These are phyloP conservation scores for Agrotis puta DNA, from an alignment of 2,888 invertebrate genomes.

Conservation along the genomic window DNA sequence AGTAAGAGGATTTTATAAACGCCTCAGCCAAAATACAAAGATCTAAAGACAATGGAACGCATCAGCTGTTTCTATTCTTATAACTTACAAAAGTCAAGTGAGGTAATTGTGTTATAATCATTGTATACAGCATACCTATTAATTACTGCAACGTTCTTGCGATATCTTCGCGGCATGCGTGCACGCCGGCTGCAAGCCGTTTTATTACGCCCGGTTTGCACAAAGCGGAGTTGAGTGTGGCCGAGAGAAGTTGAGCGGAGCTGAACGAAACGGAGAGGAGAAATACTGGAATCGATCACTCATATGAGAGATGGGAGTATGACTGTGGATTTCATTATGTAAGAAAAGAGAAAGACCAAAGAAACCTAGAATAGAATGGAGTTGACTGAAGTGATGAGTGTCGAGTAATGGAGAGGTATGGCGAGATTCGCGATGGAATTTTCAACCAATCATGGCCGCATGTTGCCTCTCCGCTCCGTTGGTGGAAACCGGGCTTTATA, in stretches of 20 bases:
- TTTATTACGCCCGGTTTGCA: constrained; percentile 4
- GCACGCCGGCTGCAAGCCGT: constrained; percentile 17
- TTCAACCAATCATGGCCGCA: not conserved
- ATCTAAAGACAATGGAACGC: constrained; percentile 19
- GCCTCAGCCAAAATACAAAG: not conserved
- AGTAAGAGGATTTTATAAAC: not conserved
- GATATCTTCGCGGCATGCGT: constrained; percentile 46
- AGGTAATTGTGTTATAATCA: constrained; percentile 54
- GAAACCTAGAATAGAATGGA: no score
- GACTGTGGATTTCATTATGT: no score
- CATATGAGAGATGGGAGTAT: not conserved
- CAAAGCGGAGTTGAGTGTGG: not conserved
- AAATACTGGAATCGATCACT: not conserved
- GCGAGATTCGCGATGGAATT: no score
- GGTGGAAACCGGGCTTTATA: no score
- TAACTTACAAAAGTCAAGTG: constrained; percentile 44
- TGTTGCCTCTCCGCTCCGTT: not conserved
- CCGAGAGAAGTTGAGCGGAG: not conserved
- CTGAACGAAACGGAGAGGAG: not conserved
- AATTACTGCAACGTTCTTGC: constrained; percentile 49
- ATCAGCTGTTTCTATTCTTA: constrained; percentile 49
- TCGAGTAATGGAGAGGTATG: no score
- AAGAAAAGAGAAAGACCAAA: no score
- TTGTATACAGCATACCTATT: constrained; percentile 36
- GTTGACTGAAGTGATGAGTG: no score